phyloP scores from a whole-genome alignment of 2,888 invertebrate species.

The Bugula neritina region DNA sequence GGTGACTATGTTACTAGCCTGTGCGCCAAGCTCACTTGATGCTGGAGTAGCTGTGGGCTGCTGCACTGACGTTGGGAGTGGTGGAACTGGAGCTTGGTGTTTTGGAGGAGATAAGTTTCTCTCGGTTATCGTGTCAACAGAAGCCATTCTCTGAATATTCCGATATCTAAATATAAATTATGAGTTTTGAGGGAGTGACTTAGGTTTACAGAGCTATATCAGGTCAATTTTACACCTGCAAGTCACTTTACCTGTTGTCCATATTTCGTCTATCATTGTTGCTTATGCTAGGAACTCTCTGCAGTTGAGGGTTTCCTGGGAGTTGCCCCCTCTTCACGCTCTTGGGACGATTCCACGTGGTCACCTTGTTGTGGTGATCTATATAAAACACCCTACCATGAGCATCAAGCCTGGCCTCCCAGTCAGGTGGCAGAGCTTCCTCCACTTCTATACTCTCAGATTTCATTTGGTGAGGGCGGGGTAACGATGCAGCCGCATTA shows the following conservation, averaged over 20 bases:
- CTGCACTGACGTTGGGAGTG: neutral
- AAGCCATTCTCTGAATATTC: constrained; percentile 7
- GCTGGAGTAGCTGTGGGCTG: neutral
- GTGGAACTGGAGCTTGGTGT: constrained; percentile 3
- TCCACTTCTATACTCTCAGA: constrained; percentile 26
- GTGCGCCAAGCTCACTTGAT: neutral
- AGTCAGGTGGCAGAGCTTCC: constrained; percentile 60
- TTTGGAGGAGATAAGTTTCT: constrained; percentile 9
- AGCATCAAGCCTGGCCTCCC: constrained; percentile 95
- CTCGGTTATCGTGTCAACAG: constrained; percentile 5
- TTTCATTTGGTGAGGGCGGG: constrained; percentile 15
- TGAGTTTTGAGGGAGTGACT: too few species aligned
- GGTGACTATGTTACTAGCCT: neutral
- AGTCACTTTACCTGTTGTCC: constrained; percentile 59
- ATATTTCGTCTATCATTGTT: constrained; percentile 65
- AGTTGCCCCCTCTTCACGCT: neutral
- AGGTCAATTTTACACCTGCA: too few species aligned
- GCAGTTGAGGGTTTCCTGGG: constrained; percentile 26
- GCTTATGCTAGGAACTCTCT: constrained; percentile 44
- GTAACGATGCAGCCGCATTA: constrained; percentile 12
- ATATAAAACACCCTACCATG: constrained; percentile 95
- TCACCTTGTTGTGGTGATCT: constrained; percentile 90
- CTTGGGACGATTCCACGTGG: constrained; percentile 84
- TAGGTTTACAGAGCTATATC: too few species aligned
- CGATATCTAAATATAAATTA: constrained; percentile 3